These are phyloP conservation scores for Catharus fuscescens DNA, from an alignment of 2,113 vertebrate genomes.

Conservation along the genomic window DNA sequence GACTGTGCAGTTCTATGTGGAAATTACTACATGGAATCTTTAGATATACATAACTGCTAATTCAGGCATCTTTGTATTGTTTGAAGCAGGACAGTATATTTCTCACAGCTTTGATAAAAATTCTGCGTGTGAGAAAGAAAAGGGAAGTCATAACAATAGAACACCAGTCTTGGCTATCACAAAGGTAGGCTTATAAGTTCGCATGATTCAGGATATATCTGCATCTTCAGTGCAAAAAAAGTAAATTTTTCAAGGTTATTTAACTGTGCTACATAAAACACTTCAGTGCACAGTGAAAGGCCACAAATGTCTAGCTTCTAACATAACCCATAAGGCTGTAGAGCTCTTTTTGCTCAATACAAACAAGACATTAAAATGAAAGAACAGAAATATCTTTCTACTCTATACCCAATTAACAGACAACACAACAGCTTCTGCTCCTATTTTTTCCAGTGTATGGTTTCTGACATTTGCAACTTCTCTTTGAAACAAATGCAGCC, in stretches of 20 bases:
- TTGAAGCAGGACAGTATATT: background rate
- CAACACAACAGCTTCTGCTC: background rate
- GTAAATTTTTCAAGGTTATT: background rate
- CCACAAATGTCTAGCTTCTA: background rate
- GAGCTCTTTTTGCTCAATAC: background rate
- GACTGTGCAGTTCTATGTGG: background rate
- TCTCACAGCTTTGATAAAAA: background rate
- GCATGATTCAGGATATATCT: background rate
- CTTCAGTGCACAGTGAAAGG: background rate
- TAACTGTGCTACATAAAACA: background rate
- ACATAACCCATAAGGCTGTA: background rate
- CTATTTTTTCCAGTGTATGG: background rate
- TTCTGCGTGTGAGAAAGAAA: background rate
- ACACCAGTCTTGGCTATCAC: background rate
- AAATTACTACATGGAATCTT: background rate
- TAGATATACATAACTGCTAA: background rate
- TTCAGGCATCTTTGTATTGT: background rate
- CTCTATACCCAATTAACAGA: background rate
- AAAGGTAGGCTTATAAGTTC: background rate
- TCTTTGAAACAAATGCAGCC: background rate
- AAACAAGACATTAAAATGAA: constrained; percentile 15
- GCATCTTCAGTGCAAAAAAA: background rate
- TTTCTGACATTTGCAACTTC: background rate
- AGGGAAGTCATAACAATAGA: background rate
- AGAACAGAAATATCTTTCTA: background rate